phyloP scores from a whole-genome alignment of 1,140 invertebrate genomes.

The Eupeodes corollae region DNA sequence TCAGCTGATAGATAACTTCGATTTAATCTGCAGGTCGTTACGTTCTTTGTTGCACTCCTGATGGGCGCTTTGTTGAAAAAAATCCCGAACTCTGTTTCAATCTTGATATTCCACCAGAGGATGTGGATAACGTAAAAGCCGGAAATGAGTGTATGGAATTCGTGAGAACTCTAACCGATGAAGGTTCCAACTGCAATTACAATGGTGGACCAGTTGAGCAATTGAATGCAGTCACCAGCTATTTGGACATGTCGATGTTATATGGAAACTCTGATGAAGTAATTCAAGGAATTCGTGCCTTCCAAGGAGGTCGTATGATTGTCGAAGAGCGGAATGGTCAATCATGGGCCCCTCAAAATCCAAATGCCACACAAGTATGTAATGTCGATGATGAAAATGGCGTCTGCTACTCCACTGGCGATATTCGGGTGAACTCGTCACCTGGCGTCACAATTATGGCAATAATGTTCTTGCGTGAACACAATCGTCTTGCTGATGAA shows the following conservation, averaged over 20 bases:
- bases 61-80: conserved; percentile 44
- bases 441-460: conserved; percentile 71
- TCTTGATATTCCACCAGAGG: conserved; percentile 69
- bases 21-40: too few species aligned
- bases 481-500: conserved; percentile 72
- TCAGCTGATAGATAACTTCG: too few species aligned
- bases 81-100: conserved; percentile 60
- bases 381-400: conserved; percentile 46
- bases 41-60: conserved; percentile 52
- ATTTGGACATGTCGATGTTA: conserved; percentile 70
- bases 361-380: conserved; percentile 52
- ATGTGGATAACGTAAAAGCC: conserved; percentile 60
- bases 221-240: conserved; percentile 71
- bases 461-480: conserved; percentile 73
- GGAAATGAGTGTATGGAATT: conserved; percentile 74
- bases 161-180: conserved; percentile 63
- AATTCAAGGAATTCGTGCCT: conserved; percentile 51
- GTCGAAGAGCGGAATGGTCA: conserved; percentile 49
- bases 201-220: conserved; percentile 59
- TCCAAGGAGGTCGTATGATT: conserved; percentile 50
- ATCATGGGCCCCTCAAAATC: conserved; percentile 56
- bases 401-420: conserved; percentile 63
- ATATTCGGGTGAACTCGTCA: conserved; percentile 78
- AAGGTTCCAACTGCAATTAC: conserved; percentile 51
- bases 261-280: conserved; percentile 64